Evolutionary conservation across 2,888 invertebrate species (phyloP), one percentile per base, ranked within the genome.

Genomic region (Agriotes lineatus): DNA sequence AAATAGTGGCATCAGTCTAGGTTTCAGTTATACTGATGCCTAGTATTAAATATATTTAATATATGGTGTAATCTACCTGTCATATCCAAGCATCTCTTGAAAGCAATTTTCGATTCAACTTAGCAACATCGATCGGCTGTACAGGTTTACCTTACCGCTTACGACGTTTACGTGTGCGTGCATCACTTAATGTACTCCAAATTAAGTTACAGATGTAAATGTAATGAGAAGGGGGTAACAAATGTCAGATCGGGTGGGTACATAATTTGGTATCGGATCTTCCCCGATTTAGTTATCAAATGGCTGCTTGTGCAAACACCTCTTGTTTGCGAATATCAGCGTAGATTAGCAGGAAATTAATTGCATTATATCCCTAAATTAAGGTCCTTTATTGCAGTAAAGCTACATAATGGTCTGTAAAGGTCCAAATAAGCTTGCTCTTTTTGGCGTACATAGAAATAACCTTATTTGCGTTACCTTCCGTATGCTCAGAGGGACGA

Each of bases 331-430:
- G 52, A 52, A 52, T 52, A 52, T 52, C 52, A 52, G 9, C 52
- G 22, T 52, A 22, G 33, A 52, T 52, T 33, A 52, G 18, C 33
- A 52, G 18, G 58, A 58, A 58, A 58, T 58, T 58, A 58, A 58
- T 39, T 58, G 16, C 35, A 44, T 59, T 39, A 56, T 20, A 42
- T 14, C 18, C 14, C 35, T 52, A 33, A 52, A 30, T 42, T 30
- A 63, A 45, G 14, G 25, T 14, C 42, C 52, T 44, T 33, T 33
- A 19, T 18, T 52, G 35, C 33, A 19, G 16, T 10, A 35, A 12
- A 16, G 35, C 18, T 52, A 30, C 33, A 48, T 52, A 52, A 52
- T 33, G 33, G 33, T n/a, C 14, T n/a, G 33, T 19, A 10, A 9
- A 33, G 33, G 52, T 18, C 33, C 18, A n/a, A 33, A 9, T 19